Base-by-base conservation (phyloP, 2,888 invertebrate genomes). In the Orgyia antiqua region DNA sequence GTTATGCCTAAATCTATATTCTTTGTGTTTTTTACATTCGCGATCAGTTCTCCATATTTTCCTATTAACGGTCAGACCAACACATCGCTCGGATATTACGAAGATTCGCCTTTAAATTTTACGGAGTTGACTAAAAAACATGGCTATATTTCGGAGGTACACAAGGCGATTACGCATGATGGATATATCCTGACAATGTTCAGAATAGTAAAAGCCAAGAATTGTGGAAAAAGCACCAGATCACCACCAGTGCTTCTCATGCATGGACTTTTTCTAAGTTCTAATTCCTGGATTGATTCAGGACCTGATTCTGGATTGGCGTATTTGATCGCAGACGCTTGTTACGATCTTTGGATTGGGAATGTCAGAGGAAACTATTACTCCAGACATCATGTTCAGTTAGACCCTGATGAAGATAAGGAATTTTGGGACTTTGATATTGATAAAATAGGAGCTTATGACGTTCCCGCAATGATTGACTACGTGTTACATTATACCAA, bases 391-490 rank as follows among this genome's bases (percentile, higher is more conserved):
- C 92, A 93, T 13, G 33, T 36, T 31, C 61, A 55, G 0, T 46
- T 80, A 52, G 39, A 77, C 29, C 67, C 82, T 1, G 59, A 53
- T 1, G 49, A 33, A 17, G 75, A 87, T 20, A 13, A 55, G 2
- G 20, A 34, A 4, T 52, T 33, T 10, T 52, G 51, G 51, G 35
- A 49, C 1, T 75, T 83, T 27, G 69, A 68, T 9, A 92, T 92
- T 44, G 49, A 73, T 31, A 73, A 40, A 52, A 79, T 53, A 0
- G 51, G 92, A 0, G 60, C 76, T 12, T 89, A 87, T 49, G 97
- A 97, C 63, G 52, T 96, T 1, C 94, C 96, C 1, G 91, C 93
- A 0, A 62, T 66, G 19, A 56, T 77, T 0, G 76, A 80, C 29
- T 69, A 72, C 21, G 63, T 80, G 1, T 35, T 80, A 4, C 36